A percentile compares a stretch with the other conserved stretches of the same genome.
Evolutionary conservation across 2,797 vertebrate species (phyloP).

Genomic region (Diceros bicornis): DNA sequence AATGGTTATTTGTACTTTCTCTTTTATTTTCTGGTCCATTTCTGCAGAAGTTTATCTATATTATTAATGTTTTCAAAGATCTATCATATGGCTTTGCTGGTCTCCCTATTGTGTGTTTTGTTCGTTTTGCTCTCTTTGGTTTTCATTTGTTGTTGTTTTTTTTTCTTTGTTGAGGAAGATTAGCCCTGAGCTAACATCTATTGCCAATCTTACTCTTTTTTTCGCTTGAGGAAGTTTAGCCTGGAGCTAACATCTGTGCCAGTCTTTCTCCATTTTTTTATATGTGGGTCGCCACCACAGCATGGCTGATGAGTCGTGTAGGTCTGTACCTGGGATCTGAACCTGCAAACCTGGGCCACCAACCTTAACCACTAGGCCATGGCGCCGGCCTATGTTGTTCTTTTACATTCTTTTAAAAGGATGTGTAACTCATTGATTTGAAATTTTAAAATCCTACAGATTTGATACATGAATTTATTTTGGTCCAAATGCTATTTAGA

Average conservation of each 20-base stretch:
- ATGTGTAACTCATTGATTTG: not conserved
- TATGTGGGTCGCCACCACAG: too few relatives aligned
- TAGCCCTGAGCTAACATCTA: too few relatives aligned
- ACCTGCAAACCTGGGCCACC: too few relatives aligned
- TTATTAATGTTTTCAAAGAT: not conserved
- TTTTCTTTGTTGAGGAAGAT: too few relatives aligned
- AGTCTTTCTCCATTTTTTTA: too few relatives aligned
- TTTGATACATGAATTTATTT: not conserved
- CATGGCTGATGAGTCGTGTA: too few relatives aligned
- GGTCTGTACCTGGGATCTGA: too few relatives aligned
- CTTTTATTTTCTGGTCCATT: not conserved
- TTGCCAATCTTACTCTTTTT: too few relatives aligned
- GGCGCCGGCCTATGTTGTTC: not conserved
- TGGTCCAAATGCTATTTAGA: not conserved
- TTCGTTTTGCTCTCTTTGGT: not conserved
- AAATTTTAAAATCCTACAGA: not conserved
- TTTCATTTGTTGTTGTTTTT: not conserved
- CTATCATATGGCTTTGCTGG: not conserved
- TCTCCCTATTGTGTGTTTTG: not conserved
- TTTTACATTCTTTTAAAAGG: not conserved
- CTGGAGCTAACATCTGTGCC: too few relatives aligned
- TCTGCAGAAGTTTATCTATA: not conserved
- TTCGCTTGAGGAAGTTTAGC: too few relatives aligned
- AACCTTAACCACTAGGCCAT: too few relatives aligned
- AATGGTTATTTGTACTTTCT: not conserved